phyloP scores from a whole-genome alignment of 1,140 invertebrate genomes.

The Drosophila pseudoananassae region DNA sequence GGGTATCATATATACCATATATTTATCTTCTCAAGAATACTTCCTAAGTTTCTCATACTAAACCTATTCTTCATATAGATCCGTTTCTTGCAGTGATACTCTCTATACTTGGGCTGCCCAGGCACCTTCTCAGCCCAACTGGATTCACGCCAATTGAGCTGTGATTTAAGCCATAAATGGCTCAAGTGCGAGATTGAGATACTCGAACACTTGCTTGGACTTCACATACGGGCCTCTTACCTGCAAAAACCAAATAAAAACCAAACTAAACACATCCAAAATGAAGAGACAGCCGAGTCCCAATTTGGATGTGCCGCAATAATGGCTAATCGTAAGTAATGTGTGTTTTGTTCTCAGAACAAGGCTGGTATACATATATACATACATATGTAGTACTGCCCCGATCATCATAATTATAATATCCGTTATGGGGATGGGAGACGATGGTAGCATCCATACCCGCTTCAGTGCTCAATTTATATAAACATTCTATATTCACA shows the following conservation, averaged over 20 bases:
- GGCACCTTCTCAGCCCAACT: conserved; percentile 8
- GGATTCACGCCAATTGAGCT: conserved; percentile 48
- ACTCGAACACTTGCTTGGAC: conserved; percentile 25
- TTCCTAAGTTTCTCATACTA: too few species aligned
- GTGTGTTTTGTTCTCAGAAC: conserved; percentile 6
- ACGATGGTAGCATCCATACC: conserved; percentile 5
- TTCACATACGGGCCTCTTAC: conserved; percentile 53
- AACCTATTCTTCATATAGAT: too few species aligned
- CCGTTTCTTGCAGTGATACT: too few species aligned
- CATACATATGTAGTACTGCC: background rate
- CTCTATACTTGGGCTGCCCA: conserved; percentile 18
- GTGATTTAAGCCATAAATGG: conserved; percentile 57
- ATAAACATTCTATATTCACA: conserved; percentile 27
- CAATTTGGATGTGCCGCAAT: conserved; percentile 12
- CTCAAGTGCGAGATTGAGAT: conserved; percentile 57
- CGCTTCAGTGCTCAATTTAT: conserved; percentile 28
- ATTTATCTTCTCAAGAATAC: background rate
- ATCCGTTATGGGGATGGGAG: conserved; percentile 43
- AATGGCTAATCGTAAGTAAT: conserved; percentile 42
- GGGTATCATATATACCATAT: background rate
- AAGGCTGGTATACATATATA: conserved; percentile 31
- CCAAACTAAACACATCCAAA: conserved; percentile 11
- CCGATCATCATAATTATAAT: conserved; percentile 52
- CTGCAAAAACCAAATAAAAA: conserved; percentile 35
- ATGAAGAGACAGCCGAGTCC: background rate